Percentiles rank a stretch among this genome's conserved stretches.
Evolutionary conservation across 1,140 invertebrate species (phyloP).

Genomic region (Pseudomyrmex dendroicus): DNA sequence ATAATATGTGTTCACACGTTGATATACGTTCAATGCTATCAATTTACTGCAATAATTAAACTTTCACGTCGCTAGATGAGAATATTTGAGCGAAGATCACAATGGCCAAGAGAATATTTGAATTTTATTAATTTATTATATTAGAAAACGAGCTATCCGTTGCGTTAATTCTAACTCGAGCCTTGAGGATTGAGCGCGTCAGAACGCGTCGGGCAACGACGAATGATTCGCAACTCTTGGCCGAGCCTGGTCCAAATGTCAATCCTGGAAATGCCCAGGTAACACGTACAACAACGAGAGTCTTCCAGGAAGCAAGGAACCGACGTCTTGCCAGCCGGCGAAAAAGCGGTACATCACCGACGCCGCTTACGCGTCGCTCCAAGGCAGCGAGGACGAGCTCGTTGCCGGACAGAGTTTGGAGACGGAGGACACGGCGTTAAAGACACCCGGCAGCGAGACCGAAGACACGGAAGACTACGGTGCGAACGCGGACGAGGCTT

Average conservation of each 20-base stretch:
- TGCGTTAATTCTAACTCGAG: neutral
- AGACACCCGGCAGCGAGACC: constrained; percentile 79
- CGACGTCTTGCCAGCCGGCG: constrained; percentile 72
- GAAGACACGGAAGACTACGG: constrained; percentile 82
- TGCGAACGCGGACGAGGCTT: constrained; percentile 55
- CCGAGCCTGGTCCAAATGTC: neutral
- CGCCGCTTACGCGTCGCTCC: constrained; percentile 79
- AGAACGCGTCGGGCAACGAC: neutral
- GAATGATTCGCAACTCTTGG: neutral
- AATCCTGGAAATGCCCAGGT: constrained; percentile 73
- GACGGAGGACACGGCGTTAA: constrained; percentile 79
- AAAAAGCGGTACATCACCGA: constrained; percentile 75
- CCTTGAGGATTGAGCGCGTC: constrained; percentile 22
- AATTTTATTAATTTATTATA: neutral
- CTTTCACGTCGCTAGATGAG: neutral
- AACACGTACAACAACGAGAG: constrained; percentile 76
- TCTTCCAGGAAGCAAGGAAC: constrained; percentile 78
- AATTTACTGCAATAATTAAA: neutral
- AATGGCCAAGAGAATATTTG: neutral
- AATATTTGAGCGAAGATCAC: neutral
- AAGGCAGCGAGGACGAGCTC: constrained; percentile 84
- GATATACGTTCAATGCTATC: neutral
- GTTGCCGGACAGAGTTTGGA: constrained; percentile 77
- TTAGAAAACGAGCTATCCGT: neutral
- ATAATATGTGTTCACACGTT: neutral